These are phyloP conservation scores for Gorsachius magnificus DNA, from an alignment of 2,797 vertebrate species.

Conservation along the genomic window DNA sequence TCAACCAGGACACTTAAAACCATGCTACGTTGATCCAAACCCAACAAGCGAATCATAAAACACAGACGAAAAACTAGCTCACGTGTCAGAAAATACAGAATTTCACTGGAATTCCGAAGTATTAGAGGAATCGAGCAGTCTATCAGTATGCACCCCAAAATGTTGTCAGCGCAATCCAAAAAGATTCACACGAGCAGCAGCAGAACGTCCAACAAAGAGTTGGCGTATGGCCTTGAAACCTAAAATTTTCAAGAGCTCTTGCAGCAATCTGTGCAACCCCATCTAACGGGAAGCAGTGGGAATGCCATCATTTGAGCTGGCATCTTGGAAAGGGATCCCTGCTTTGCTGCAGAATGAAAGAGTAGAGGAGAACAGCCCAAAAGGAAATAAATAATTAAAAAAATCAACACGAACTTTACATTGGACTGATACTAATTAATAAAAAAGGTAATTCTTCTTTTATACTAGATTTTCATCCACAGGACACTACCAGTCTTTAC, in stretches of 20 bases:
- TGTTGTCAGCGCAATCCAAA: background rate
- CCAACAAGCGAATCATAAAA: rapidly evolving
- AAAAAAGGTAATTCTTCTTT: background rate
- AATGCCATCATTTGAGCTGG: background rate
- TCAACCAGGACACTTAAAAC: background rate
- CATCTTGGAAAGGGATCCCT: background rate
- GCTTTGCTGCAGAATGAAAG: background rate
- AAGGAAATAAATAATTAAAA: background rate
- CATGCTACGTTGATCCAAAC: background rate
- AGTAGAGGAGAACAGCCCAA: background rate
- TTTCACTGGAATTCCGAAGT: background rate
- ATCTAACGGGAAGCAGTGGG: background rate
- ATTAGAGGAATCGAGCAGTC: background rate
- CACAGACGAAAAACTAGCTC: rapidly evolving
- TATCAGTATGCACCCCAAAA: background rate
- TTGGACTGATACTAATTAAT: background rate
- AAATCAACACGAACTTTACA: background rate
- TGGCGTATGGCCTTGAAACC: background rate
- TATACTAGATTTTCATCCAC: background rate
- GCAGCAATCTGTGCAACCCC: background rate
- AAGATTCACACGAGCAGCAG: background rate
- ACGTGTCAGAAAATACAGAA: background rate
- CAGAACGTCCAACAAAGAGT: background rate
- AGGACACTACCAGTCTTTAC: background rate
- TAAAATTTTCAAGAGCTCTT: background rate